phyloP scores from a whole-genome alignment of 2,113 vertebrate species.

The Heterochromis multidens region DNA sequence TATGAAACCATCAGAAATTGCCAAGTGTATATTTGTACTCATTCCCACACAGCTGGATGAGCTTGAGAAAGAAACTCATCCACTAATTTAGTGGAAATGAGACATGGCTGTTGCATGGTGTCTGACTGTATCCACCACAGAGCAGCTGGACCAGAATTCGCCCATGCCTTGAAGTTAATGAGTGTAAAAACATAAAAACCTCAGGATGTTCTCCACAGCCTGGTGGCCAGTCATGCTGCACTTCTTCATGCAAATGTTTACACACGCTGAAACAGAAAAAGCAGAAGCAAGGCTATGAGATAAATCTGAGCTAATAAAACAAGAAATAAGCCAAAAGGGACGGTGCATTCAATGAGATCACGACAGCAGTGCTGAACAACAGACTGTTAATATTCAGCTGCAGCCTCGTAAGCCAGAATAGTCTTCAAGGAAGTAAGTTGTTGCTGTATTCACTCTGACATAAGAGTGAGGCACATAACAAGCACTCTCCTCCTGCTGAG shows the following conservation, averaged over 20 bases:
- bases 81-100: constrained; percentile 23
- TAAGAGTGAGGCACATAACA: not conserved
- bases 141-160: constrained; percentile 66
- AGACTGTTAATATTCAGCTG: not conserved
- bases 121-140: constrained; percentile 68
- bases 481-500: not conserved
- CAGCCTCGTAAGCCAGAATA: not conserved
- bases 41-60: constrained; percentile 12
- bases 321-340: not conserved
- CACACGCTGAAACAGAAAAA: not conserved
- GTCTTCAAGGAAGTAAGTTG: not conserved
- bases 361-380: not conserved
- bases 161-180: constrained; percentile 35
- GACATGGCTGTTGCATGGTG: constrained; percentile 61
- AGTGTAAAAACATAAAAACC: constrained; percentile 74
- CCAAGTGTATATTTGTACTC: constrained; percentile 24
- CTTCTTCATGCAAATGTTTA: not conserved
- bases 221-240: not conserved
- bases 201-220: constrained; percentile 74
- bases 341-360: not conserved
- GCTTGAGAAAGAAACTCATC: not conserved
- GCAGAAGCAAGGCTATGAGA: not conserved
- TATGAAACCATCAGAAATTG: not conserved
- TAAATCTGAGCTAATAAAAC: not conserved
- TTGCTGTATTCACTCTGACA: constrained; percentile 52